Evolutionary conservation across 2,113 vertebrate species (phyloP).

Genomic region (Acrocephalus kingi): DNA sequence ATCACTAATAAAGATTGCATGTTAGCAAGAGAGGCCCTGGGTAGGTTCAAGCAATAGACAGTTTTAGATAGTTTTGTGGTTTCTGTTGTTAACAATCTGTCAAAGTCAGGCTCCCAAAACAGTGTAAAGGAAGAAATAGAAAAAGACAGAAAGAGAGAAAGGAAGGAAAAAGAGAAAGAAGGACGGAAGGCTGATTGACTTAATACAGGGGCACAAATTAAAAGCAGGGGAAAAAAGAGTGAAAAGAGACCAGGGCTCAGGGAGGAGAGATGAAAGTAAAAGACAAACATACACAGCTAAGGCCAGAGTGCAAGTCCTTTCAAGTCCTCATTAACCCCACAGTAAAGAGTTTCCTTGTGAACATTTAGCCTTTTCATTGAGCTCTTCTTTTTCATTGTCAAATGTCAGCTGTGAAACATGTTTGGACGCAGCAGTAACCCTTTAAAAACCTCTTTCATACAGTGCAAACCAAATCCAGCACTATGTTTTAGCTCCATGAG

Average conservation of each 20-base stretch:
- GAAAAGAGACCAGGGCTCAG: constrained; percentile 40
- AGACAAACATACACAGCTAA: constrained; percentile 72
- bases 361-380: constrained; percentile 59
- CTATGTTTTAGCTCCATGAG: not conserved
- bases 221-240: constrained; percentile 42
- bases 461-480: not conserved
- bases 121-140: not conserved
- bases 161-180: not conserved
- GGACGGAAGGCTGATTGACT: not conserved
- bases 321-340: constrained; percentile 66
- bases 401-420: constrained; percentile 53
- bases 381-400: constrained; percentile 53
- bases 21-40: not conserved
- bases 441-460: not conserved
- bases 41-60: not conserved
- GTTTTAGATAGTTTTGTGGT: not conserved
- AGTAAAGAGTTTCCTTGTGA: constrained; percentile 56
- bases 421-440: constrained; percentile 1
- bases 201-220: constrained; percentile 54
- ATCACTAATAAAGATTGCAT: not conserved
- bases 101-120: not conserved
- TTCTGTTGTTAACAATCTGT: constrained; percentile 21
- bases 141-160: not conserved
- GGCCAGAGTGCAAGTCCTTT: constrained; percentile 72
- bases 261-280: constrained; percentile 66